Conservation (phyloP, 2,797 vertebrate species). For the Ceryle rudis region DNA sequence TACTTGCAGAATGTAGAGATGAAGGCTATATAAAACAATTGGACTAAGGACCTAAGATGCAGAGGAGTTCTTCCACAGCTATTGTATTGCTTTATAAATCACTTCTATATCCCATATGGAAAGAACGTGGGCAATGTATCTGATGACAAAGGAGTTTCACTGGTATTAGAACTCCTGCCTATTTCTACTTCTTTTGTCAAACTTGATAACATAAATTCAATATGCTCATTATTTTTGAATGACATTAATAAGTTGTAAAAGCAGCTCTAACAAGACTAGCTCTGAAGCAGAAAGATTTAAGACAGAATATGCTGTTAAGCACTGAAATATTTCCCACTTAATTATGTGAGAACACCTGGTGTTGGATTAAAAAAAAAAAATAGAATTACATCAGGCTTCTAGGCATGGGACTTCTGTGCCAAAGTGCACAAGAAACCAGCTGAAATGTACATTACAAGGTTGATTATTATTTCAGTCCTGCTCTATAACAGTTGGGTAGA, state of each 20-base stretch:
- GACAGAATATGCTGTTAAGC: neutral
- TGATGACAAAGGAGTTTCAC: neutral
- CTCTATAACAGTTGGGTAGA: neutral
- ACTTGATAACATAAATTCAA: constrained; percentile 15
- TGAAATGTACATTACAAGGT: neutral
- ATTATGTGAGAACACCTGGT: constrained; percentile 1
- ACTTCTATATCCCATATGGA: neutral
- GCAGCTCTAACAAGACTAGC: neutral
- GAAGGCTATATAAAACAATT: neutral
- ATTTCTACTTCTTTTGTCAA: neutral
- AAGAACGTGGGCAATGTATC: neutral
- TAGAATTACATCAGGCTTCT: neutral
- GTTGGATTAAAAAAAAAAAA: neutral
- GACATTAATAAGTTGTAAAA: constrained; percentile 49
- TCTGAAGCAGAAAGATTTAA: constrained; percentile 14
- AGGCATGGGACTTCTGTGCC: neutral
- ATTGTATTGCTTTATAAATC: neutral
- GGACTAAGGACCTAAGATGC: neutral
- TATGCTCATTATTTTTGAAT: constrained; percentile 57
- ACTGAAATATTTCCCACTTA: constrained; percentile 3
- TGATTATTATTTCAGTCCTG: neutral
- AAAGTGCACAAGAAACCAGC: neutral
- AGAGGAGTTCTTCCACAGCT: neutral
- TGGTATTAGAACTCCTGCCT: neutral
- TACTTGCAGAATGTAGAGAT: neutral